Evolutionary conservation across 2,888 invertebrate genomes (phyloP).

Genomic region (Glaucopsyche alexis): DNA sequence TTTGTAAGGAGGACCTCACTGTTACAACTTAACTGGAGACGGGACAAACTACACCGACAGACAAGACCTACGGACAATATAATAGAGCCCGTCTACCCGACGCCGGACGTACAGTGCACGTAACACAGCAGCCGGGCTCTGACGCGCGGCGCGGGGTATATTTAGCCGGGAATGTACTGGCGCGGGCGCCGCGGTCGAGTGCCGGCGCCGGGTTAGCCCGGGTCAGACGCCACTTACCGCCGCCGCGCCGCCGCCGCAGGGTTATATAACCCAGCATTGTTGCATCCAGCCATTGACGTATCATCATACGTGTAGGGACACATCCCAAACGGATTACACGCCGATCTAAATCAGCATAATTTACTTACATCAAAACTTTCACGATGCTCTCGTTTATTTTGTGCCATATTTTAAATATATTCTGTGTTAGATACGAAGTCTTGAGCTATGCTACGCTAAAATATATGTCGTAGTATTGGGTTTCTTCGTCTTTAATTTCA

Average conservation of each 20-base stretch:
- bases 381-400: too few relatives aligned
- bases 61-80: neutral
- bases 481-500: too few relatives aligned
- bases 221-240: conserved; percentile 40
- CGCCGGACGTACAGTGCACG: neutral
- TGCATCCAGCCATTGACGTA: neutral
- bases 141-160: conserved; percentile 37
- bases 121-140: neutral
- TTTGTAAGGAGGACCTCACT: too few relatives aligned
- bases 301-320: neutral
- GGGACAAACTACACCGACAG: neutral
- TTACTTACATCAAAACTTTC: too few relatives aligned
- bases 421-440: too few relatives aligned
- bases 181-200: conserved; percentile 43
- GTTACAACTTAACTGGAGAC: neutral
- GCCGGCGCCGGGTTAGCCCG: conserved; percentile 42
- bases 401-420: too few relatives aligned
- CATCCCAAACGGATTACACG: neutral
- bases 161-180: conserved; percentile 41
- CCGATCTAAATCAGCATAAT: too few relatives aligned
- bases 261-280: neutral
- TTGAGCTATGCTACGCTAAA: too few relatives aligned
- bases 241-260: neutral
- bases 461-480: too few relatives aligned
- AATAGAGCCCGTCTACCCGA: neutral